phyloP scores from a whole-genome alignment of 2,113 vertebrate genomes.

The Lipotes vexillifer region DNA sequence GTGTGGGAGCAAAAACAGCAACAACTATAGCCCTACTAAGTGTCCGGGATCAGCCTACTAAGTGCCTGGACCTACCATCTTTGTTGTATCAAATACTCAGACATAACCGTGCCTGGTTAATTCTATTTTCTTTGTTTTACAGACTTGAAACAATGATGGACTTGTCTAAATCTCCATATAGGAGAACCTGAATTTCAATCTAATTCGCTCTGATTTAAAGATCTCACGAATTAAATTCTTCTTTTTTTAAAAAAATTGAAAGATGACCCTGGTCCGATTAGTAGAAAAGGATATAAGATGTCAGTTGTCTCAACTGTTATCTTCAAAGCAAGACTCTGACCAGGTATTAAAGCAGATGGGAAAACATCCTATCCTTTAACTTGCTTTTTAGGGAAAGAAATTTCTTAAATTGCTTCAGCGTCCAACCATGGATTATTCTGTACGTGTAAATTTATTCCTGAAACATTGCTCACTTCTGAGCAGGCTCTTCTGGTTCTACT shows the following conservation, averaged over 20 bases:
- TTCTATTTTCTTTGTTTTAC: neutral
- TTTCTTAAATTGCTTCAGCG: neutral
- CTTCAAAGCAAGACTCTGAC: neutral
- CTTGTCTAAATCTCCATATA: neutral
- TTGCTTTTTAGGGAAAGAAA: neutral
- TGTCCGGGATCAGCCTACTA: neutral
- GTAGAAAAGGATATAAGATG: neutral
- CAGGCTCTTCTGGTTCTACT: neutral
- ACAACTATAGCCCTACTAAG: neutral
- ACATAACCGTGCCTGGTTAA: neutral
- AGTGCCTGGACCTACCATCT: neutral
- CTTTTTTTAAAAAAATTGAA: neutral
- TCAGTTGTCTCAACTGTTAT: neutral
- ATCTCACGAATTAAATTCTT: neutral
- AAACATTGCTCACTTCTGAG: neutral
- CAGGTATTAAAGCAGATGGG: neutral
- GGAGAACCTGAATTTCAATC: neutral
- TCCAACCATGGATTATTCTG: neutral
- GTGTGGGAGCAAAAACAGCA: too few relatives aligned
- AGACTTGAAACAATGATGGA: neutral
- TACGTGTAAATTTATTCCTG: neutral
- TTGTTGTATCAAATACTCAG: neutral
- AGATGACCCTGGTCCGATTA: neutral
- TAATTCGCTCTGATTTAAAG: neutral
- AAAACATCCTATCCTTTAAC: neutral